These are phyloP conservation scores for Pogona vitticeps DNA, from an alignment of 2,113 vertebrate genomes.

Conservation along the genomic window DNA sequence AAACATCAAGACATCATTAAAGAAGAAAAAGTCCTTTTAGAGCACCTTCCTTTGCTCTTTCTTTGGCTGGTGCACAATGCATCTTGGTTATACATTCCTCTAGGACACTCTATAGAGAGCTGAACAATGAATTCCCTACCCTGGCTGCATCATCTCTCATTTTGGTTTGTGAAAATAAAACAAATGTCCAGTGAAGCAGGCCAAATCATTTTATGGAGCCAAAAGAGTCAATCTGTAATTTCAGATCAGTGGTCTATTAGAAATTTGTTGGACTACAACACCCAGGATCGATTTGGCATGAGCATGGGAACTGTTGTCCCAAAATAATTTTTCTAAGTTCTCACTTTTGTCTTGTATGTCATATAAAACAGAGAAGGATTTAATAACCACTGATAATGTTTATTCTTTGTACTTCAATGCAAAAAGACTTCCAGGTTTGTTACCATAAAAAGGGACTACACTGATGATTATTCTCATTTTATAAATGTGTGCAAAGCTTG, in stretches of 20 bases:
- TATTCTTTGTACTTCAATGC: no score
- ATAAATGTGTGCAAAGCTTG: background rate
- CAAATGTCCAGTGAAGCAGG: background rate
- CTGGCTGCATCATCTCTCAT: background rate
- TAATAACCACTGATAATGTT: background rate
- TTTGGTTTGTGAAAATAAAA: constrained; percentile 6
- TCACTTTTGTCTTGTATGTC: background rate
- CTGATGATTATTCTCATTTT: background rate
- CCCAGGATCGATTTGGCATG: no score
- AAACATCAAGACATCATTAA: background rate
- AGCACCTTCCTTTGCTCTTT: background rate
- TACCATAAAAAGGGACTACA: background rate
- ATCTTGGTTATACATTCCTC: background rate
- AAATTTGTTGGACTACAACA: no score
- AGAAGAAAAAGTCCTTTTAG: background rate
- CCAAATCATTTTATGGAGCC: background rate
- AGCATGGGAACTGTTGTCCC: no score
- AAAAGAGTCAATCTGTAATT: background rate
- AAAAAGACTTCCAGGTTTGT: background rate
- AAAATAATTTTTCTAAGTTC: no score
- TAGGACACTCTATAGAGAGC: background rate
- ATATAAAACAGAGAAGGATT: background rate
- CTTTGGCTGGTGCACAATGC: background rate
- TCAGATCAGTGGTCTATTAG: background rate
- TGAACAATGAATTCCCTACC: background rate